A percentile compares a stretch with the other conserved stretches of the same genome.
phyloP scores from a whole-genome alignment of 2,797 vertebrate species.

The Ciconia nigra region DNA sequence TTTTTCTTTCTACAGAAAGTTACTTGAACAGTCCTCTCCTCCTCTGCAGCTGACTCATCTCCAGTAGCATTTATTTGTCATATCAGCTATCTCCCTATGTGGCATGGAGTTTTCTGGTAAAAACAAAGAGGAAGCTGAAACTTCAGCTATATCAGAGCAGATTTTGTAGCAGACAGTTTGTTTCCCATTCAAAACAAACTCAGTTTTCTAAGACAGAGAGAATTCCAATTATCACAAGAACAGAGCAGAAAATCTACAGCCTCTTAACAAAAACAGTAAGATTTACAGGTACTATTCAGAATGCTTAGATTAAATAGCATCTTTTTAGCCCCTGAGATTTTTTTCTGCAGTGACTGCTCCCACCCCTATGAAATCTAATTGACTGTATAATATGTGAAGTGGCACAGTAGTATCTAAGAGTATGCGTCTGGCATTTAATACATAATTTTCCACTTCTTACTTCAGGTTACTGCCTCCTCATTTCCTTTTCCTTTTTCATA shows the following conservation, averaged over 20 bases:
- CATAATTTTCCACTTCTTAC: background rate
- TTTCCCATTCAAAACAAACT: background rate
- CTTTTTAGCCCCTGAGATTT: background rate
- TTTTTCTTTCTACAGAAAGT: background rate
- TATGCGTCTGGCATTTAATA: background rate
- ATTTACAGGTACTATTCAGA: background rate
- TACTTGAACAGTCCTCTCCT: background rate
- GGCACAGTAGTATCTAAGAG: background rate
- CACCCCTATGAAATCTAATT: background rate
- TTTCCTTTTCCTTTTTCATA: background rate
- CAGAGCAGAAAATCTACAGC: background rate
- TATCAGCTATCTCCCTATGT: background rate
- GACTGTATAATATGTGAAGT: background rate
- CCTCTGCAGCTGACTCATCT: conserved; percentile 39
- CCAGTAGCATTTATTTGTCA: background rate
- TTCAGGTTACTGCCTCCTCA: background rate
- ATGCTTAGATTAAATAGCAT: background rate
- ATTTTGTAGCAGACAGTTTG: background rate
- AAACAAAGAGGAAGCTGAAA: background rate
- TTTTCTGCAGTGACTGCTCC: background rate
- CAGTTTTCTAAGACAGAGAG: background rate
- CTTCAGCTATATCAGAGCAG: background rate
- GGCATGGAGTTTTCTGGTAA: background rate
- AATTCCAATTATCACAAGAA: background rate
- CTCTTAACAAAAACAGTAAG: background rate